A percentile compares a stretch with the other conserved stretches of the same genome.
Evolutionary conservation across 2,888 invertebrate genomes (phyloP).

Genomic region (Melanargia galathea): DNA sequence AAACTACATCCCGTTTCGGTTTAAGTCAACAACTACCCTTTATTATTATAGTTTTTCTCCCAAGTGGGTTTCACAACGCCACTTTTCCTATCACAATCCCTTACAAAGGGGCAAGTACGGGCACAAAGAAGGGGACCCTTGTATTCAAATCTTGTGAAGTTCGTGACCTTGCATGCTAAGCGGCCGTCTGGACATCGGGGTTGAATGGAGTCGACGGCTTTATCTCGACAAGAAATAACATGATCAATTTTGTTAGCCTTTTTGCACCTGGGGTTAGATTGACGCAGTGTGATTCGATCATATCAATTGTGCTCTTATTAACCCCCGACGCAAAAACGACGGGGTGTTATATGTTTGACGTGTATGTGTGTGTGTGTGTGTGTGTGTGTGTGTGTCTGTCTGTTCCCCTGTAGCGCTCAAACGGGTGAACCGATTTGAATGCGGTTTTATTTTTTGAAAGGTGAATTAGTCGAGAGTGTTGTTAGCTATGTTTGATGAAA

Average conservation of each 20-base stretch:
- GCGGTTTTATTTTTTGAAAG: too few species aligned
- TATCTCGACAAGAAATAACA: constrained; percentile 26
- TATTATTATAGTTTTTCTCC: constrained; percentile 11
- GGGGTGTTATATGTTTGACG: too few species aligned
- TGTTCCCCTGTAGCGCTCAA: too few species aligned
- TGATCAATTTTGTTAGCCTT: constrained; percentile 24
- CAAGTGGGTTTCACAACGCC: constrained; percentile 18
- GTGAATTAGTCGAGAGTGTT: too few species aligned
- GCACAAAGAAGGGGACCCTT: constrained; percentile 37
- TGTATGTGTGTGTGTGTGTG: too few species aligned
- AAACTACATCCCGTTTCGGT: background rate
- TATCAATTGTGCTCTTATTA: background rate
- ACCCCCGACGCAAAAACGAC: too few species aligned
- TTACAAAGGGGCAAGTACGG: constrained; percentile 31
- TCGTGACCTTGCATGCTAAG: constrained; percentile 47
- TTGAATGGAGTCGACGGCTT: constrained; percentile 17
- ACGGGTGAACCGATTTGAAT: too few species aligned
- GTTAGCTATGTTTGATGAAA: too few species aligned
- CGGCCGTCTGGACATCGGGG: constrained; percentile 40
- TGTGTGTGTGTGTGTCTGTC: too few species aligned
- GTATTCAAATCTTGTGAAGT: constrained; percentile 39
- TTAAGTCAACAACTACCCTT: constrained; percentile 1
- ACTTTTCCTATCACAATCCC: constrained; percentile 23
- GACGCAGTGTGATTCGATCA: constrained; percentile 1
- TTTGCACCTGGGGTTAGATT: constrained; percentile 17